Conservation (phyloP, 2,113 vertebrate genomes). For the Poecilia latipinna region DNA sequence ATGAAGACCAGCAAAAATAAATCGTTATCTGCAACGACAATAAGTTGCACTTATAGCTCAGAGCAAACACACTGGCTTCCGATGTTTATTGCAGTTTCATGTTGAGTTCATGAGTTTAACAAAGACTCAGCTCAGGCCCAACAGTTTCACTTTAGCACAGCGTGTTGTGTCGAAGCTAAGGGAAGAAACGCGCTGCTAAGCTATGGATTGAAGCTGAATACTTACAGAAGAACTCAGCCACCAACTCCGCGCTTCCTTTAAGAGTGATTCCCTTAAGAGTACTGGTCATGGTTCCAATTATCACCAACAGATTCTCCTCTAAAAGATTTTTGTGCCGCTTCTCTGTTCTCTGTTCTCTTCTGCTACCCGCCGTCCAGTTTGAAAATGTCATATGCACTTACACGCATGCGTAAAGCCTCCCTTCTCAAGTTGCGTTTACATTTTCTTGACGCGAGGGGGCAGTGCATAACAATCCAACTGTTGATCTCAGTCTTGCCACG, state of each 20-base stretch:
- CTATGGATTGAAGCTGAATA: background rate
- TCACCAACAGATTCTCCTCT: background rate
- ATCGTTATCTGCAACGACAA: too few species aligned
- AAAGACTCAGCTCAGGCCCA: background rate
- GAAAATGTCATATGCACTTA: slow-evolving; percentile 42
- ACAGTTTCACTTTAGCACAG: background rate
- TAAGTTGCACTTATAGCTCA: background rate
- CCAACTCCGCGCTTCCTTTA: slow-evolving; percentile 90
- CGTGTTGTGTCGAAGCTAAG: background rate
- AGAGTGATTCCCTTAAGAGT: slow-evolving; percentile 87
- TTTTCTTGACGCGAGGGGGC: slow-evolving; percentile 24
- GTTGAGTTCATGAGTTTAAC: too few species aligned
- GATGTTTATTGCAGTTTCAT: background rate
- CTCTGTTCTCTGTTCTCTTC: background rate
- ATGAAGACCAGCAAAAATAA: too few species aligned
- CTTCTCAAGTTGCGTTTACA: background rate
- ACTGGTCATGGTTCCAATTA: slow-evolving; percentile 71
- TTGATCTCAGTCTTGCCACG: too few species aligned
- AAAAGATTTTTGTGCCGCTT: background rate
- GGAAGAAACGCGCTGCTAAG: background rate
- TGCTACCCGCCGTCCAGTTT: slow-evolving; percentile 75
- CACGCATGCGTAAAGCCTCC: slow-evolving; percentile 53
- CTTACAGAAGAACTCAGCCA: slow-evolving; percentile 96
- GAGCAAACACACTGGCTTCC: background rate
- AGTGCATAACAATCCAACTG: background rate